Evolutionary conservation across 2,888 invertebrate genomes (phyloP).

Genomic region (Itoplectis maculator): DNA sequence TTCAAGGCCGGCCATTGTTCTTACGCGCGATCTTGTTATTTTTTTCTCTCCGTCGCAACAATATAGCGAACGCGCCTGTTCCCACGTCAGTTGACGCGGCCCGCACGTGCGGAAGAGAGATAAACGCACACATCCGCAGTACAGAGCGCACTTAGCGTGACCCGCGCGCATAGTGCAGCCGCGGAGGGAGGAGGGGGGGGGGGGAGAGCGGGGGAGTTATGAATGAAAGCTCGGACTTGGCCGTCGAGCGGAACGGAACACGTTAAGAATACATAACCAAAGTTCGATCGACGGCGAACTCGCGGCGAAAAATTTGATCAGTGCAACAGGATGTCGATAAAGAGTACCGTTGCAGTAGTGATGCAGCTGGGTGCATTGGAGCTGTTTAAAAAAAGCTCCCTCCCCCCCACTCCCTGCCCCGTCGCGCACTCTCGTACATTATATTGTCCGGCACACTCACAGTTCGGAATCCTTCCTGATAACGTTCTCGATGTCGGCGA

Average conservation of each 20-base stretch:
- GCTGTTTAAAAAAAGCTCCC: conserved; percentile 59
- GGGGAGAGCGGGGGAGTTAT: too few relatives aligned
- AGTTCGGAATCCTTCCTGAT: conserved; percentile 91
- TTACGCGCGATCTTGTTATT: conserved; percentile 11
- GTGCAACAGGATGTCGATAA: conserved; percentile 14
- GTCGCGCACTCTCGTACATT: conserved; percentile 4
- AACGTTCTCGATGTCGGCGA: conserved; percentile 91
- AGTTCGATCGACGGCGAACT: not conserved
- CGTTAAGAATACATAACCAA: conserved; percentile 29
- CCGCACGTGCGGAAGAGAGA: conserved; percentile 26
- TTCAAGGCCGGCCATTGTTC: conserved; percentile 13
- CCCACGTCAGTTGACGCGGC: conserved; percentile 14
- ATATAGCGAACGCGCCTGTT: conserved; percentile 12
- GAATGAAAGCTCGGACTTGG: conserved; percentile 44
- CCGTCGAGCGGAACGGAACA: not conserved
- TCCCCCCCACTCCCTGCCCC: conserved; percentile 66
- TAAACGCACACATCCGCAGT: conserved; percentile 45
- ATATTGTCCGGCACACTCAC: conserved; percentile 86
- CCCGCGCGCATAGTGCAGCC: conserved; percentile 24
- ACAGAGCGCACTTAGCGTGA: conserved; percentile 14
- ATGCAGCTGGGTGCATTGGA: conserved; percentile 21
- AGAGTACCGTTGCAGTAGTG: not conserved
- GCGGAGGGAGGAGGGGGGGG: too few relatives aligned
- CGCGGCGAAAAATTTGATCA: not conserved
- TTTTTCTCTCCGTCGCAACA: not conserved